phyloP scores from a whole-genome alignment of 1,140 invertebrate genomes.

The Berghia stephanieae region DNA sequence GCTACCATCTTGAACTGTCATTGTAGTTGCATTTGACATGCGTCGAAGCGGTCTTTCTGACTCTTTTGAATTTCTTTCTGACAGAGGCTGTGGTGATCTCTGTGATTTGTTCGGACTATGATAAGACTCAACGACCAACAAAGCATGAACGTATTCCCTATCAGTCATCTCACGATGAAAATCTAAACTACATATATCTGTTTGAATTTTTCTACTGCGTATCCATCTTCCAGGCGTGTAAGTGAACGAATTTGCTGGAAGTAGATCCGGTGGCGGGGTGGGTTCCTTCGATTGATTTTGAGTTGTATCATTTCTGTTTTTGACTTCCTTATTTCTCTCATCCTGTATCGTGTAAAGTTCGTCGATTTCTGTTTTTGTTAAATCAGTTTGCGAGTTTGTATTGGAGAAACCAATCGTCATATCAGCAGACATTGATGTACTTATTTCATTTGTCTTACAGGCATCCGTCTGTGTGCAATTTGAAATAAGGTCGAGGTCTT shows the following conservation, averaged over 20 bases:
- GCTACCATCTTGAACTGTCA: slow-evolving; percentile 23
- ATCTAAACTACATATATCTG: slow-evolving; percentile 46
- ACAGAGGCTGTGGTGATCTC: too few relatives aligned
- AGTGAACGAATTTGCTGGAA: neutral
- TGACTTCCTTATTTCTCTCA: slow-evolving; percentile 18
- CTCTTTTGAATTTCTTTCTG: neutral
- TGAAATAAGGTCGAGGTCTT: slow-evolving; percentile 29
- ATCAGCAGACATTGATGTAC: slow-evolving; percentile 29
- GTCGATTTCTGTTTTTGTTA: too few relatives aligned
- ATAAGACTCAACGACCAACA: too few relatives aligned
- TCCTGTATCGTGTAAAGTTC: neutral
- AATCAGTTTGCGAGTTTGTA: slow-evolving; percentile 20
- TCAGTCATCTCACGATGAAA: neutral
- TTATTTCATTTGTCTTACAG: neutral
- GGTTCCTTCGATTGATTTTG: too few relatives aligned
- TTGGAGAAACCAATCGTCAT: neutral
- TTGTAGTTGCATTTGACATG: slow-evolving; percentile 1
- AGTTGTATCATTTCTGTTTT: slow-evolving; percentile 22
- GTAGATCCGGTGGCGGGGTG: slow-evolving; percentile 28
- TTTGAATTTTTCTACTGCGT: slow-evolving; percentile 55
- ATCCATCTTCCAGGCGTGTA: slow-evolving; percentile 38
- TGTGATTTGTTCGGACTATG: too few relatives aligned
- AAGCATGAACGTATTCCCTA: too few relatives aligned
- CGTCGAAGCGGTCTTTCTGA: neutral
- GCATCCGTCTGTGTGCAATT: slow-evolving; percentile 32